Conservation (phyloP, 1,140 invertebrate species). For the Cyclina sinensis region DNA sequence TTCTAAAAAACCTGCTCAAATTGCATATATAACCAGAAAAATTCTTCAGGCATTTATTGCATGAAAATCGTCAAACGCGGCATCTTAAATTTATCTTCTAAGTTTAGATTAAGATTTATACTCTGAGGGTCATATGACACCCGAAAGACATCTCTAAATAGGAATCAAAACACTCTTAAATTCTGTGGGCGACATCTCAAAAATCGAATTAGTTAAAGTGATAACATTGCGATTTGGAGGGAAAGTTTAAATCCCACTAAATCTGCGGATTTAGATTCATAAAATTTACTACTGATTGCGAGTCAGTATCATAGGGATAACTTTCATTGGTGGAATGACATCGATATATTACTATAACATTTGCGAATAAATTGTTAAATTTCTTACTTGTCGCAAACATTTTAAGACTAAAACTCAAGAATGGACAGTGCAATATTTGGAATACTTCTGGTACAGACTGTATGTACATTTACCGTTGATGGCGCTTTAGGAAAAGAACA, state of each 20-base stretch:
- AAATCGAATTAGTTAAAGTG: conserved; percentile 51
- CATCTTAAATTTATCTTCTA: neutral
- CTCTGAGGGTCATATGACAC: conserved; percentile 32
- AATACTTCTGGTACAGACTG: neutral
- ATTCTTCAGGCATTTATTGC: neutral
- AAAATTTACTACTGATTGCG: conserved; percentile 35
- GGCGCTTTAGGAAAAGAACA: neutral
- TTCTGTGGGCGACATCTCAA: conserved; percentile 44
- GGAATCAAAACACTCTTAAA: conserved; percentile 48
- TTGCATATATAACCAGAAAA: neutral
- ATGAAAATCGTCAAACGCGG: neutral
- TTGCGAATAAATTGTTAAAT: neutral
- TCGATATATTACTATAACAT: neutral
- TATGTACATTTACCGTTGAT: neutral
- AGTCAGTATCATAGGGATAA: neutral
- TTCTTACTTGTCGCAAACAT: neutral
- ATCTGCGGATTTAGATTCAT: conserved; percentile 63
- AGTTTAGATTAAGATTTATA: conserved; percentile 36
- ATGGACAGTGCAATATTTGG: neutral
- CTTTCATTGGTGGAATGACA: conserved; percentile 29
- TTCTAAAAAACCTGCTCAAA: neutral
- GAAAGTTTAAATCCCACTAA: conserved; percentile 68
- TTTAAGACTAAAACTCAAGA: neutral
- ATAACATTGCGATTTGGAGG: conserved; percentile 58
- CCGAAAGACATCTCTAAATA: conserved; percentile 11